Conservation (phyloP, 2,888 invertebrate species). For the Cartodere bifasciata region DNA sequence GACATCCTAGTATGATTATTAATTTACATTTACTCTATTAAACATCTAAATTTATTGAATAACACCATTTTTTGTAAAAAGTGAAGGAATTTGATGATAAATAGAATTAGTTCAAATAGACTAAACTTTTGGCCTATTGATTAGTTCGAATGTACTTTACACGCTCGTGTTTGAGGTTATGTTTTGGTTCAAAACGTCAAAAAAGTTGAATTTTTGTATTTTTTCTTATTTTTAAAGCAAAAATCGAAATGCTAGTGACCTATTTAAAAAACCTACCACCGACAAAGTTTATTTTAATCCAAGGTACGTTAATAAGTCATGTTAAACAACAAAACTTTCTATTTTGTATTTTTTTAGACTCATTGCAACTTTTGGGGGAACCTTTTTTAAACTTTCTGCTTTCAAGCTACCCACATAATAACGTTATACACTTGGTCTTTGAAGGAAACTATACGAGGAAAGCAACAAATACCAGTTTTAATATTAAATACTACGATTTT, state of each 20-base stretch:
- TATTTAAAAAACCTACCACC: constrained; percentile 24
- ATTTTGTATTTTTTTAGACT: constrained; percentile 22
- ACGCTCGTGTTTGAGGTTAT: no score
- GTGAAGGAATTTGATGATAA: no score
- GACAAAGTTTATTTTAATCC: constrained; percentile 28
- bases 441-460: constrained; percentile 21
- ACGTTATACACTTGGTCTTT: constrained; percentile 24
- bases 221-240: no score
- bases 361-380: constrained; percentile 20
- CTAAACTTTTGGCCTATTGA: no score
- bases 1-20: no score
- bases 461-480: constrained; percentile 10
- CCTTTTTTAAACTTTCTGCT: constrained; percentile 22
- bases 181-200: no score
- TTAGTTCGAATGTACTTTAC: no score
- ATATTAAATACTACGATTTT: constrained; percentile 20
- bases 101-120: no score
- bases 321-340: constrained; percentile 1
- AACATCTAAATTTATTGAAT: no score
- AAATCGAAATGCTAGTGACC: constrained; percentile 28
- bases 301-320: constrained; percentile 21
- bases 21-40: no score
- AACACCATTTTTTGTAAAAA: no score
- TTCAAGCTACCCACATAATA: constrained; percentile 19
- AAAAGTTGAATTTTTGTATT: no score